Base-by-base conservation (phyloP, 2,888 invertebrate genomes). In the Allygus modestus region DNA sequence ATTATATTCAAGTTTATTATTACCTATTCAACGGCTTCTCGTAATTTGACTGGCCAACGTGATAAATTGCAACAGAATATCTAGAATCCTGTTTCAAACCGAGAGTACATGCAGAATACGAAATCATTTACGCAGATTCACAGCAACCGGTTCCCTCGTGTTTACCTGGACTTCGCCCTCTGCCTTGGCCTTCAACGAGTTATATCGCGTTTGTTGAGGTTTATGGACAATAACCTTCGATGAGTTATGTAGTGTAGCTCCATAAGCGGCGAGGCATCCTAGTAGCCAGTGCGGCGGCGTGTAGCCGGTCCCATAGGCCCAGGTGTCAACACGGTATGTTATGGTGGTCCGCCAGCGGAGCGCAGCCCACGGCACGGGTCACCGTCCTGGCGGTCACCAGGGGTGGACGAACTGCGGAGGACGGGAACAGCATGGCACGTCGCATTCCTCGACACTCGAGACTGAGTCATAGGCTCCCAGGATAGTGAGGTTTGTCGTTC, bases 321-420 rank as follows among this genome's bases (percentile, higher is more conserved):
- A 37, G 4, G 37, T 37, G 51, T 51, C 51, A 17, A 54, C 54
- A 15, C 69, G 33, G 69, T 31, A 69, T 33, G 31, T 31, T 69
- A 69, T 37, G 69, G 23, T 54, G 54, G 23, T 23, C 23, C 4
- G 12, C 23, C 61, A 61, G 61, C 31, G 69, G 69, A 41, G 37
- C 41, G 23, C 73, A 41, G 73, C 73, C 73, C 43, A 37, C 73
- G 17, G 28, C 43, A 28, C 1, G 37, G 73, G 73, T 73, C 73
- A 73, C 9, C 23, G 73, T 1, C 73, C 73, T 65, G 26, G 51
- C 2, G 51, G 37, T 37, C 7, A 37, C n/a, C 51, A 17, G 15
- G 58, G 28, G 73, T 73, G 41, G 20, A 20, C 41, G 73, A 73
- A 73, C 73, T 73, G 73, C 33, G 73, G 73, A 73, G 73, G 43